Percentiles rank a stretch among this genome's conserved stretches.
Evolutionary conservation across 2,797 vertebrate species (phyloP).

Genomic region (Sebastes itinus): DNA sequence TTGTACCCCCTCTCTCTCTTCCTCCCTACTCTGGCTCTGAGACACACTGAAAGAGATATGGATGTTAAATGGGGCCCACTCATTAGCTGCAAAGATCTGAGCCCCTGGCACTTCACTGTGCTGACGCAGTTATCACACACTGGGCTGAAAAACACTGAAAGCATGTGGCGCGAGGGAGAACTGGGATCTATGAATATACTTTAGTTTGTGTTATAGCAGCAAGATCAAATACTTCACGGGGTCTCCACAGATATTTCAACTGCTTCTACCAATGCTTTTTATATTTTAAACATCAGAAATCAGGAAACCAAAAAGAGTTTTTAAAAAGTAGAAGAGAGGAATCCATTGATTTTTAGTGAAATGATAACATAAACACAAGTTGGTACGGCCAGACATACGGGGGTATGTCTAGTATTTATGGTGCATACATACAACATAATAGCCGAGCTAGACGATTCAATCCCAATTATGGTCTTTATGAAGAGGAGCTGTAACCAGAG

Average conservation of each 20-base stretch:
- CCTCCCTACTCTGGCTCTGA: background rate
- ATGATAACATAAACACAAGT: background rate
- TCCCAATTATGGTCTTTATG: background rate
- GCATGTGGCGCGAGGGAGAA: background rate
- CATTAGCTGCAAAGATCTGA: slow-evolving; percentile 31
- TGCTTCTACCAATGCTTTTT: background rate
- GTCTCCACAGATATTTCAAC: background rate
- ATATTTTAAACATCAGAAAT: background rate
- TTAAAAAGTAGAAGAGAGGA: no score
- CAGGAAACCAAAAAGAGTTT: background rate
- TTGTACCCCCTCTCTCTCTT: background rate
- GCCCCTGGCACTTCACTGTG: slow-evolving; percentile 9
- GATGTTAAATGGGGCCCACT: slow-evolving; percentile 9
- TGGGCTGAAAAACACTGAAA: slow-evolving; percentile 17
- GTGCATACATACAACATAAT: background rate
- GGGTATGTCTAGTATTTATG: background rate
- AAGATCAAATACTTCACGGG: background rate
- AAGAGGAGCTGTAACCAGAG: background rate
- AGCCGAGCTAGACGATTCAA: background rate
- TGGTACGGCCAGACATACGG: background rate
- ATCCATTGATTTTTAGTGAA: no score
- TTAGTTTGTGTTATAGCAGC: background rate
- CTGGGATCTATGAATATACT: background rate
- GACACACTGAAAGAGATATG: slow-evolving; percentile 10
- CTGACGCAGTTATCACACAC: slow-evolving; percentile 32